Base-by-base conservation (phyloP, 2,888 invertebrate species). In the Scaptomyza polygonia region DNA sequence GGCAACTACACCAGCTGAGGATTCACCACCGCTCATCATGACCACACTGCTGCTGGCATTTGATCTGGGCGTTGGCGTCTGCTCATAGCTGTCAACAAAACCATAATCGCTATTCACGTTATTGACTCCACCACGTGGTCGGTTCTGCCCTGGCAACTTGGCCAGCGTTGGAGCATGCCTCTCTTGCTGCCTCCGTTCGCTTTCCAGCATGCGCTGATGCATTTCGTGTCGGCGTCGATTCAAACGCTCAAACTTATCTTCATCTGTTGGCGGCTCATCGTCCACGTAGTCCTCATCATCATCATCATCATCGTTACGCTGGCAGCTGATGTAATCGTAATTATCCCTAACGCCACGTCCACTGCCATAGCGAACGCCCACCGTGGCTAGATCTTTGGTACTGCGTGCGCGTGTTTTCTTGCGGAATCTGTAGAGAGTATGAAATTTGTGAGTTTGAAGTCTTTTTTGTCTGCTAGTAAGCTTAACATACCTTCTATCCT, bases 401-500 rank as follows among this genome's bases (percentile, higher is more conserved):
- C 89, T 89, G 44, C 91, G 91, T n/a, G 93, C 92, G 30, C 94
- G 91, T 3, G 93, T 89, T 74, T 93, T 93, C 68, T 90, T 91
- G 30, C 92, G 90, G 70, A 91, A 91, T 79, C 92, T 92, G 18
- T 0, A 3, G 36, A 12, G 12, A 14, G 30, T 53, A 55, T 11
- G 8, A 6, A 8, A 27, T 2, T 16, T 51, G 6, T 14, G 1
- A 40, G 11, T 18, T 11, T 3, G 11, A 7, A 9, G 9, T 0
- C 0, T 11, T 36, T 36, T 36, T 7, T 14, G 16, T 8, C 7
- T 8, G 25, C 1, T 1, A 5, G 3, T 14, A 5, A 2, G 7
- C 12, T 0, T 1, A 0, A 11, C 64, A 88, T 92, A 92, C 89
- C 93, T 89, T 79, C 93, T 88, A 69, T 94, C 93, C 71, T 93